Evolutionary conservation across 2,888 invertebrate genomes (phyloP), one percentile per base, ranked within the genome.

Genomic region (Drosophila atripex): DNA sequence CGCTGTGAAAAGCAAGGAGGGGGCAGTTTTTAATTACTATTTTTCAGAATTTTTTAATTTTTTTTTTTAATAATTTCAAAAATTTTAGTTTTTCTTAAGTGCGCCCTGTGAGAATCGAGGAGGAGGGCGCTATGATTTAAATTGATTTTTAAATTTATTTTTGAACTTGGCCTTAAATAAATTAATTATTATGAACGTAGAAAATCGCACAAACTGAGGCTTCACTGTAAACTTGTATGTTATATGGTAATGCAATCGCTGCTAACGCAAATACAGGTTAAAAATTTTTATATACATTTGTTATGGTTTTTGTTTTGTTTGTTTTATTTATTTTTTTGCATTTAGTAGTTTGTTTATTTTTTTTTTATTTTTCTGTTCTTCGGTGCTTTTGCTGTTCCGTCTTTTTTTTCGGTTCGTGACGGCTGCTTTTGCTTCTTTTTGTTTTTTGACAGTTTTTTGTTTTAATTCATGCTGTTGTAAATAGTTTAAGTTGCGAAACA

Each of bases 401-500:
- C 39, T 49, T 52, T 23, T 57, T 39, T 16, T 38, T 9, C 14
- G 59, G 28, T 46, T 60, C 18, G 23, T 18, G 39, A 18, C 39
- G 14, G 65, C 4, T 35, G 32, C 32, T 11, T 6, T 41, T 28
- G 58, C 43, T 35, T 7, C 30, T 58, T 53, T 63, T 59, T 85
- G 59, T 50, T 58, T 65, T 54, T 71, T 78, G 58, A 77, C 63
- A 38, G 59, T 73, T 65, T 78, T 28, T 28, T 28, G 70, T 78
- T 79, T 76, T 70, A 72, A 68, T 76, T 73, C 64, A 71, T 73
- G 63, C 65, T 72, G 50, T 66, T 65, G 74, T 65, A 60, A 70
- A 61, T 68, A 65, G 77, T 68, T 83, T 72, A 86, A 72, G 69
- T 88, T 84, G 80, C 84, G 76, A 84, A 88, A 77, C 84, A 84